phyloP scores from a whole-genome alignment of 2,113 vertebrate genomes.

The Ondatra zibethicus region DNA sequence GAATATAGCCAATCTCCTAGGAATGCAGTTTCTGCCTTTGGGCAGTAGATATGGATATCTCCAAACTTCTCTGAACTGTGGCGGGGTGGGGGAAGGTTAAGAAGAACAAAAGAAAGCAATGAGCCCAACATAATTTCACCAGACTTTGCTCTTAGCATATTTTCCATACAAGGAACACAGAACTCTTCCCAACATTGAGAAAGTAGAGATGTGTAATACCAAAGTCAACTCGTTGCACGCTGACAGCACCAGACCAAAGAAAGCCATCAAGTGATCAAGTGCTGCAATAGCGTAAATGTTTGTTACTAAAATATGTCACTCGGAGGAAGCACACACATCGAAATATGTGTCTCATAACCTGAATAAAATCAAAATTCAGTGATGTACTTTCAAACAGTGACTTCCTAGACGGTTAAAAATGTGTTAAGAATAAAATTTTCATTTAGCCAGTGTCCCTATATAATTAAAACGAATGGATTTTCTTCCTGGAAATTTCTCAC shows the following conservation, averaged over 20 bases:
- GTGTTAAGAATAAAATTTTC: conserved; percentile 78
- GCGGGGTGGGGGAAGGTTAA: background rate
- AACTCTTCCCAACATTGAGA: background rate
- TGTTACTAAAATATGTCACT: conserved; percentile 37
- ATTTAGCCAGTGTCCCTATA: conserved; percentile 78
- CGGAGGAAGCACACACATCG: conserved; percentile 55
- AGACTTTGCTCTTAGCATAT: background rate
- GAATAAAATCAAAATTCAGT: conserved; percentile 69
- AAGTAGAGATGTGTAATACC: background rate
- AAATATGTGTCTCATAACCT: conserved; percentile 63
- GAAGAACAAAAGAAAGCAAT: background rate
- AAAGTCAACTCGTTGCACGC: background rate
- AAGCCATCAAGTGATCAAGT: conserved; percentile 41
- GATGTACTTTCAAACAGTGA: conserved; percentile 69
- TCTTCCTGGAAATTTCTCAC: conserved; percentile 81
- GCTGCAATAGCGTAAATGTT: conserved; percentile 43
- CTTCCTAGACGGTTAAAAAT: conserved; percentile 67
- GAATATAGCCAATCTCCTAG: conserved; percentile 8
- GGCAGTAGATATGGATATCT: conserved; percentile 11
- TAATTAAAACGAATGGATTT: conserved; percentile 81
- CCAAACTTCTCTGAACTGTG: conserved; percentile 4
- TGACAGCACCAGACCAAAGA: background rate
- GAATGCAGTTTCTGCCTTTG: conserved; percentile 8
- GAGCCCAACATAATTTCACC: background rate
- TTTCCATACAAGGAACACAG: background rate